Evolutionary conservation across 1,140 invertebrate species (phyloP).

Genomic region (Drosophila arizonae): DNA sequence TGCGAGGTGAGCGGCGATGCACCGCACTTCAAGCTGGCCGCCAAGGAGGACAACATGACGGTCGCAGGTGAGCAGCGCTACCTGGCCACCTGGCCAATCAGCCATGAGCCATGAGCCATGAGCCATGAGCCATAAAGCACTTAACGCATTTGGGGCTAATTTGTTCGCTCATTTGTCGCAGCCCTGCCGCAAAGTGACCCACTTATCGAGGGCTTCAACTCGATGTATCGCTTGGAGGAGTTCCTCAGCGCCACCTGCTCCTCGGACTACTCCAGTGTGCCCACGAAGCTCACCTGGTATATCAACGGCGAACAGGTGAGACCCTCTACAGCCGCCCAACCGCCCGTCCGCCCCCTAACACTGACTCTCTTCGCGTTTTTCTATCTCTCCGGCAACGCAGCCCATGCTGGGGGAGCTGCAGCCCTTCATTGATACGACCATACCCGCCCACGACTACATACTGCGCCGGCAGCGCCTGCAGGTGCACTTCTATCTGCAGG

Average conservation of each 20-base stretch:
- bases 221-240: constrained; percentile 85
- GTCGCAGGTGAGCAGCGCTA: constrained; percentile 84
- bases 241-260: constrained; percentile 85
- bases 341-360: not conserved
- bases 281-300: constrained; percentile 86
- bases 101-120: not conserved
- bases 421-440: constrained; percentile 72
- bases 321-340: not conserved
- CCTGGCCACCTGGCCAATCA: no score
- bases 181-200: constrained; percentile 85
- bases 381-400: constrained; percentile 26
- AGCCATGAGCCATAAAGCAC: constrained; percentile 5
- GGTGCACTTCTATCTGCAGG: constrained; percentile 77
- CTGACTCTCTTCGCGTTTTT: not conserved
- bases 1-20: constrained; percentile 87
- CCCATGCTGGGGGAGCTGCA: constrained; percentile 71
- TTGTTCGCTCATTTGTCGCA: constrained; percentile 51
- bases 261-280: constrained; percentile 85
- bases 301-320: constrained; percentile 85
- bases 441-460: constrained; percentile 77
- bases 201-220: constrained; percentile 84
- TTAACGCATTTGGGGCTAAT: constrained; percentile 36
- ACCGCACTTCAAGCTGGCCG: constrained; percentile 85
- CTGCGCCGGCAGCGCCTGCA: constrained; percentile 71
- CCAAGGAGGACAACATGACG: constrained; percentile 86